These are phyloP conservation scores for Vidua macroura DNA, from an alignment of 2,113 vertebrate species.

Conservation along the genomic window DNA sequence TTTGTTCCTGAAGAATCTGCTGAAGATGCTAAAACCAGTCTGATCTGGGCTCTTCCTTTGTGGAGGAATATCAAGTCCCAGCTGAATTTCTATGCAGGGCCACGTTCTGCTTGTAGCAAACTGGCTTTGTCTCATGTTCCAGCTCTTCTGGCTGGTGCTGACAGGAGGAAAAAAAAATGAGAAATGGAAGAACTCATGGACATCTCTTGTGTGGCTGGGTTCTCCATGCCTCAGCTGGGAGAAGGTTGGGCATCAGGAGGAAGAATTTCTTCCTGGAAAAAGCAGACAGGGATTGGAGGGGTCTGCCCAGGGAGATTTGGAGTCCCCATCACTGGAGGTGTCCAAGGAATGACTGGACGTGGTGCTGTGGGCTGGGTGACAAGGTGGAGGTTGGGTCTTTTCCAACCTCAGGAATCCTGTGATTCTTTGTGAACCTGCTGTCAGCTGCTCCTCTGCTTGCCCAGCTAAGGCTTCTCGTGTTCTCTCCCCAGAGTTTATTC, in stretches of 20 bases:
- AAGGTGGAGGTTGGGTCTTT: not conserved
- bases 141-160: not conserved
- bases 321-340: not conserved
- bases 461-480: fast-evolving
- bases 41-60: not conserved
- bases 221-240: not conserved
- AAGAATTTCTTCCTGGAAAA: not conserved
- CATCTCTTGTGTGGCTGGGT: not conserved
- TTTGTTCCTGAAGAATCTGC: not conserved
- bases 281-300: no score
- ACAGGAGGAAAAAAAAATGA: not conserved
- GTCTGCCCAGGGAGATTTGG: not conserved
- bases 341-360: fast-evolving
- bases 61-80: fast-evolving
- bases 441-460: not conserved
- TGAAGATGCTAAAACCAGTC: not conserved
- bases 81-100: not conserved
- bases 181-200: not conserved
- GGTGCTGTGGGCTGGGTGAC: not conserved
- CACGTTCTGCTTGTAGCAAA: not conserved
- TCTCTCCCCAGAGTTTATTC: constrained; percentile 84
- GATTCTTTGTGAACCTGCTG: not conserved
- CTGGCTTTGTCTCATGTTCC: not conserved
- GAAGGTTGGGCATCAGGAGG: not conserved
- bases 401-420: not conserved